A percentile compares a stretch with the other conserved stretches of the same genome.
phyloP scores from a whole-genome alignment of 2,888 invertebrate genomes.

The Nomada ruficornis region DNA sequence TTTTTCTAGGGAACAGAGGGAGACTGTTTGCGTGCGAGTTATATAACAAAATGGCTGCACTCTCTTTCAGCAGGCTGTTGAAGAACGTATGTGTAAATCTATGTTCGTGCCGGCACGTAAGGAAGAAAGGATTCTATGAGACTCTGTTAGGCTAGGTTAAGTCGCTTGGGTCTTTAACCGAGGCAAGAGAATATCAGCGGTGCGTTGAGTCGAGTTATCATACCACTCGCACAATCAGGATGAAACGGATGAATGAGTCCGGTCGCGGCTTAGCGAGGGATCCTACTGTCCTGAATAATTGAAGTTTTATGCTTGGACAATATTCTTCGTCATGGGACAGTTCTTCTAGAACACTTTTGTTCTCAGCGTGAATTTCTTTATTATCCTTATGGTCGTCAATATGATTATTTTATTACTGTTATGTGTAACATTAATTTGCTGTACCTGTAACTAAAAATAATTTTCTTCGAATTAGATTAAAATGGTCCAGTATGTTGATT shows the following conservation, averaged over 20 bases:
- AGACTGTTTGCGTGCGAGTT: constrained; percentile 70
- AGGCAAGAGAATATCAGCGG: constrained; percentile 69
- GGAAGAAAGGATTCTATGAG: constrained; percentile 66
- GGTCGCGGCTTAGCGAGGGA: constrained; percentile 30
- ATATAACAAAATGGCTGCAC: constrained; percentile 75
- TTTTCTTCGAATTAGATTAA: too few species aligned
- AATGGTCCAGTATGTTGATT: too few species aligned
- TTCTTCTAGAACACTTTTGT: not conserved
- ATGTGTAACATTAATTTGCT: too few species aligned
- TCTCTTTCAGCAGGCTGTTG: constrained; percentile 38
- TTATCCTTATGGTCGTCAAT: too few species aligned
- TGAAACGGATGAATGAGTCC: constrained; percentile 56
- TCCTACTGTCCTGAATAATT: constrained; percentile 42
- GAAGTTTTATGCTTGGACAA: constrained; percentile 13
- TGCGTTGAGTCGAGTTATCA: constrained; percentile 70
- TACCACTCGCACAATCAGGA: constrained; percentile 46
- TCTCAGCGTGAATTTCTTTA: too few species aligned
- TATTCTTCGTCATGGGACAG: constrained; percentile 6
- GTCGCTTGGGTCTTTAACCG: constrained; percentile 73
- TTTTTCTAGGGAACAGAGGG: constrained; percentile 66
- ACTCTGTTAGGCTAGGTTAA: constrained; percentile 75
- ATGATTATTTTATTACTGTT: too few species aligned
- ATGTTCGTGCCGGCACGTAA: constrained; percentile 40
- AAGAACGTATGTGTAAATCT: constrained; percentile 9
- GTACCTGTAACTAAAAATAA: too few species aligned